Evolutionary conservation across 1,140 invertebrate species (phyloP), one percentile per base, ranked within the genome.

Genomic region (Rhynchophorus ferrugineus): DNA sequence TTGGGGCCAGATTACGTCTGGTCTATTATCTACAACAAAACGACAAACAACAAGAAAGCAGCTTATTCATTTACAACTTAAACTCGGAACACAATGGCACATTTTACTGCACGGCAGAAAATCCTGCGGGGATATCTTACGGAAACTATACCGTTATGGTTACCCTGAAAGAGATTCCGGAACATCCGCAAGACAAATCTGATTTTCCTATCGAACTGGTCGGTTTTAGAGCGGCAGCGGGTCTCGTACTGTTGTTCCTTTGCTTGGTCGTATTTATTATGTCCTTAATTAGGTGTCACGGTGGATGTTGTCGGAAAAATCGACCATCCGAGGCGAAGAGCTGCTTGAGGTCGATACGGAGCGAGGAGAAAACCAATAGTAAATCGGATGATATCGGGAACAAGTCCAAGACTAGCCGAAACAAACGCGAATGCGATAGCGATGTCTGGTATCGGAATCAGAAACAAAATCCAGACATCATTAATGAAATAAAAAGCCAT

Each of bases 21-120:
- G 74, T 79, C 50, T 83, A 82, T 70, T 81, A 76, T 58, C 73
- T 81, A 2, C 81, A 84, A 62, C 79, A 79, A 62, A 80, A 78
- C 11, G 71, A 73, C 2, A 75, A 78, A 44, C 80, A 85, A 61
- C 84, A 85, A 64, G 76, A 77, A 51, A 84, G 83, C 60, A 83
- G 85, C 68, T 71, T 87, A 35, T 80, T 81, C 60, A 84, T 87
- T 59, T 81, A 79, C 50, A 85, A 86, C 63, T 77, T 83, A 16
- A 82, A 79, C 16, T 73, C 72, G 29, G 82, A 83, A 56, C 82
- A 85, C 50, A 88, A 89, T 58, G 88, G 88, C 3, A 85, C 81
- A 7, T 91, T 87, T 63, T 78, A 80, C 1, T 91, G 89, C 64
- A 68, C 83, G 1, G 88, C 88, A 0, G 83, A 88, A 59, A 91